Evolutionary conservation across 2,113 vertebrate genomes (phyloP), one percentile per base, ranked within the genome.

Genomic region (Nansenia antarctica): DNA sequence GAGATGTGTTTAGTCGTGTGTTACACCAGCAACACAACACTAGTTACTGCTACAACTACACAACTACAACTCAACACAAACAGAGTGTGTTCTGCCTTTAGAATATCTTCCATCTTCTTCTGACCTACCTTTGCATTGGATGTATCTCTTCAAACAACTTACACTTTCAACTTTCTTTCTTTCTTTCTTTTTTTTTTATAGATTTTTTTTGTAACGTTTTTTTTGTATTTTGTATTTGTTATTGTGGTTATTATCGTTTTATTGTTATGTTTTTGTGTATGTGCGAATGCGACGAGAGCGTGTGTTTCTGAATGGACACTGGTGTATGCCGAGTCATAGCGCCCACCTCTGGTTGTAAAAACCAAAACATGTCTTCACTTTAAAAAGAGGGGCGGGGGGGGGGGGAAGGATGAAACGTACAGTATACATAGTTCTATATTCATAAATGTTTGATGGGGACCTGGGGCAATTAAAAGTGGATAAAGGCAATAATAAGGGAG

Each of bases 41-140:
- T 82, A n/a, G n/a, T n/a, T n/a, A n/a, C 55, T 81, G 81, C 73
- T 82, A 47, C 70, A 22, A 60, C 5, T 35, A 45, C 24, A 29
- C 54, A 68, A 62, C 69, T 72, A 76, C 53, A 74, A 58, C n/a
- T 42, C 49, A 24, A 63, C n/a, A 49, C 30, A 55, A 82, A 72
- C 65, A 47, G 18, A 73, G 59, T 67, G 18, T 78, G 45, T 79
- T 77, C 31, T 65, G 71, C 67, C 69, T 72, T 69, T 74, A 59
- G 20, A 61, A 62, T 72, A 76, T 82, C 80, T 18, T 32, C 31
- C 15, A 3, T 62, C 53, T 30, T 32, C 64, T 71, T 69, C 73
- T 79, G 64, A 22, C 58, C 69, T 58, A 77, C 73, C 73, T 86
- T 90, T 85, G 83, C 88, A 90, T 74, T 82, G 69, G 68, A 76